Base-by-base conservation (phyloP, 1,140 invertebrate genomes). In the Oscheius sp. region DNA sequence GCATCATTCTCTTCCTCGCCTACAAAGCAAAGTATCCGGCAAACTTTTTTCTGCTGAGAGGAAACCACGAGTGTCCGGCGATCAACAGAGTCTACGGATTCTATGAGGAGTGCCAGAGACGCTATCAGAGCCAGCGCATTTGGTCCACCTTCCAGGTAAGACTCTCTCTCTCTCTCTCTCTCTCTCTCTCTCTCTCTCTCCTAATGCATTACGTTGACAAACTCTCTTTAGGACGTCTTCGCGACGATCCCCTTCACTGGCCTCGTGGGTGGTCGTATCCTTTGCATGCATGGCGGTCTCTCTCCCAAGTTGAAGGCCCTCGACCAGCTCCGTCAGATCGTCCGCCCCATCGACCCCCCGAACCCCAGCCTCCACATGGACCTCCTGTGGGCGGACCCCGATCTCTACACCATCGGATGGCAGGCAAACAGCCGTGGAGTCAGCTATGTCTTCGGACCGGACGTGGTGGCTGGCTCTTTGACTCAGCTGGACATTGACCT, bases 371-470 rank as follows among this genome's bases (percentile, higher is more conserved):
- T 78, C 49, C 65, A 61, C 7, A 66, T 78, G 89, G 95, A 98
- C n/a, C n/a, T n/a, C n/a, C n/a, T n/a, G n/a, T n/a, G n/a, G n/a
- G n/a, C n/a, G n/a, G n/a, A n/a, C n/a, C 88, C 89, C 97, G 73
- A 89, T 98, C 64, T 97, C 95, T 95, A 36, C 3, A 45, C 49
- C 13, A 45, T n/a, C 13, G 87, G 87, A 20, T 88, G 87, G 87
- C 86, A 86, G 55, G 87, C 87, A 75, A 88, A 88, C 78, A 86
- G 87, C 75, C 88, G 38, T 87, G 68, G 66, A 55, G 75, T 77
- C 15, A 64, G 36, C 28, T 76, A 88, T 79, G 87, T 88, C 18
- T 77, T 77, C 32, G 75, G 75, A 42, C 49, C 65, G 31, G 65
- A 77, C 49, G 74, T 77, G 2, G 75, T 77, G 2, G 55, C 42